A percentile compares a stretch with the other conserved stretches of the same genome.
phyloP scores from a whole-genome alignment of 2,888 invertebrate species.

The Epinotia demarniana region DNA sequence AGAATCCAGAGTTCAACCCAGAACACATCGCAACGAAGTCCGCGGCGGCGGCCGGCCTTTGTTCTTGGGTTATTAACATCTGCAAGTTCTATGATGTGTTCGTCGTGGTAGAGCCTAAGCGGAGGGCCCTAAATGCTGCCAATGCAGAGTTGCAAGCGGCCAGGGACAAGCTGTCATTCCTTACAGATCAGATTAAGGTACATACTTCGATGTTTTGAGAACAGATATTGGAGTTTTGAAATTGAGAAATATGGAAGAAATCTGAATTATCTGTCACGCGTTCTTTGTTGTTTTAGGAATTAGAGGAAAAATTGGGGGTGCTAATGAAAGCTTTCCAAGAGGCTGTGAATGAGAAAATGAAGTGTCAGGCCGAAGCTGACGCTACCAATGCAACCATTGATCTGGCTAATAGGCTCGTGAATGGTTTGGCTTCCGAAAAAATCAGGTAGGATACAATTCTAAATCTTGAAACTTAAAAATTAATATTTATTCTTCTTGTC shows the following conservation, averaged over 20 bases:
- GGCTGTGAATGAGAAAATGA: slow-evolving; percentile 93
- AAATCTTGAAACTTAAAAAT: not conserved
- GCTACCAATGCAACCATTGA: slow-evolving; percentile 95
- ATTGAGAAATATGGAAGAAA: not conserved
- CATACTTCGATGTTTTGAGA: not conserved
- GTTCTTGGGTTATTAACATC: slow-evolving; percentile 98
- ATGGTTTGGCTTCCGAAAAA: slow-evolving; percentile 97
- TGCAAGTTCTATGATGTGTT: slow-evolving; percentile 95
- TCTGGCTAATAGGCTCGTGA: slow-evolving; percentile 95
- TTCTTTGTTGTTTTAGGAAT: slow-evolving; percentile 70
- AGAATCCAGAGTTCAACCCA: slow-evolving; percentile 92
- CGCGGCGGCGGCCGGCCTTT: slow-evolving; percentile 95
- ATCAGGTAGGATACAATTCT: slow-evolving; percentile 62
- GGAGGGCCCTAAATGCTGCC: slow-evolving; percentile 93
- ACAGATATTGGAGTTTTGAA: not conserved
- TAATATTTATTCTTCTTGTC: not conserved
- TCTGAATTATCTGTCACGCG: not conserved
- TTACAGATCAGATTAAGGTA: slow-evolving; percentile 89
- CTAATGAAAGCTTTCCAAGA: slow-evolving; percentile 93
- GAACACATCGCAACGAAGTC: slow-evolving; percentile 94
- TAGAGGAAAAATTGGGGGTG: slow-evolving; percentile 91
- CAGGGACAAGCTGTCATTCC: slow-evolving; percentile 89
- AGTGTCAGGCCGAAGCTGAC: slow-evolving; percentile 97
- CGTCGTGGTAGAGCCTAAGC: slow-evolving; percentile 96
- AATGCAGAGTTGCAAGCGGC: slow-evolving; percentile 94